Percentiles rank a stretch among this genome's conserved stretches.
Evolutionary conservation across 2,888 invertebrate genomes (phyloP).

Genomic region (Caenorhabditis wallacei): DNA sequence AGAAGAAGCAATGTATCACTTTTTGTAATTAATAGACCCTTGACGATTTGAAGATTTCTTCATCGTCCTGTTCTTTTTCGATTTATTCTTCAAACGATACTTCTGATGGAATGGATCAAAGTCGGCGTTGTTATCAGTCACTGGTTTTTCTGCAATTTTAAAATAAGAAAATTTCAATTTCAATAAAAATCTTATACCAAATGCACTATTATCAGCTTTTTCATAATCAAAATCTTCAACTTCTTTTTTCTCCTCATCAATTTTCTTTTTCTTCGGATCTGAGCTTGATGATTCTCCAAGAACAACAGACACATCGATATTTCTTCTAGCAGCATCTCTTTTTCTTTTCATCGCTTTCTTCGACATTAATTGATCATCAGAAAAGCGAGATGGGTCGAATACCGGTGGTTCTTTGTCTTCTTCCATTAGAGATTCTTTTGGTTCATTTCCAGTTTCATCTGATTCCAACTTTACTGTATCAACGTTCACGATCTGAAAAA

Average conservation of each 20-base stretch:
- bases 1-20: constrained; percentile 14
- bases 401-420: constrained; percentile 24
- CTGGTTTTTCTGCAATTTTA: constrained; percentile 59
- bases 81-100: constrained; percentile 52
- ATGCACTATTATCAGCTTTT: constrained; percentile 49
- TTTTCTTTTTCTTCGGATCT: constrained; percentile 32
- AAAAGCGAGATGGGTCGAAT: constrained; percentile 56
- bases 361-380: constrained; percentile 69
- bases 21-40: constrained; percentile 64
- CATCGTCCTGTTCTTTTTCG: constrained; percentile 56
- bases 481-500: constrained; percentile 44
- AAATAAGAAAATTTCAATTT: neutral
- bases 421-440: neutral
- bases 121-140: constrained; percentile 42
- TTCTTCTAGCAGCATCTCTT: constrained; percentile 55
- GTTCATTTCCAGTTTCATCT: neutral
- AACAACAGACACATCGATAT: constrained; percentile 51
- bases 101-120: constrained; percentile 72
- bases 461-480: constrained; percentile 19
- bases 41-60: constrained; percentile 63
- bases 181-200: constrained; percentile 40
- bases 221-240: constrained; percentile 67
- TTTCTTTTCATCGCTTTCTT: constrained; percentile 72
- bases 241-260: constrained; percentile 28
- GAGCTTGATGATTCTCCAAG: constrained; percentile 51